A percentile compares a stretch with the other conserved stretches of the same genome.
These are phyloP conservation scores for Bungarus multicinctus DNA, from an alignment of 2,113 vertebrate genomes.

Conservation along the genomic window DNA sequence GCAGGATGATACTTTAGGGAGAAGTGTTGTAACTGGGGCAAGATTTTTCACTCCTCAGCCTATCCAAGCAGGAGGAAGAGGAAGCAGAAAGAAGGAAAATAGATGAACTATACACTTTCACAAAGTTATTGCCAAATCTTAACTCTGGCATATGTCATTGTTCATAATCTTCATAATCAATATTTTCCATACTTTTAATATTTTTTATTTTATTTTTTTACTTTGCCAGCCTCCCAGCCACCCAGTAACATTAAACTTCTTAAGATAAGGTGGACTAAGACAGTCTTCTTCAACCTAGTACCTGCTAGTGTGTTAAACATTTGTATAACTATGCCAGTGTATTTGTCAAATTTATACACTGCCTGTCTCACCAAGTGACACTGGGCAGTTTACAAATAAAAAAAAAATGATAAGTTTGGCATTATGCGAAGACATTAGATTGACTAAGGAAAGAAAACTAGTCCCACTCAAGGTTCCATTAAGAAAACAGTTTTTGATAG, in stretches of 20 bases:
- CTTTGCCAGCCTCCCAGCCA: background rate
- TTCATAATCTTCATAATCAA: background rate
- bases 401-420: background rate
- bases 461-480: background rate
- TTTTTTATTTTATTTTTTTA: background rate
- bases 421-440: background rate
- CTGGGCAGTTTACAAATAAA: background rate
- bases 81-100: conserved; percentile 33
- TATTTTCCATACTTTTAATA: background rate
- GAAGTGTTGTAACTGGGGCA: conserved; percentile 30
- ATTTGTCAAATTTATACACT: background rate
- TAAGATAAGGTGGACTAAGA: background rate
- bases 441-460: background rate
- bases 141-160: background rate
- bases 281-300: background rate
- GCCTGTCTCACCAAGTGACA: background rate
- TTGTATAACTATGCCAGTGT: background rate
- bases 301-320: background rate
- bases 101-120: background rate
- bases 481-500: background rate
- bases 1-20: conserved; percentile 26
- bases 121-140: background rate
- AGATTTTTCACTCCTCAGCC: background rate
- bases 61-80: background rate
- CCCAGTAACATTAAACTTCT: background rate